Evolutionary conservation across 1,140 invertebrate species (phyloP), one percentile per base, ranked within the genome.

Genomic region (Cardiocondyla obscurior): DNA sequence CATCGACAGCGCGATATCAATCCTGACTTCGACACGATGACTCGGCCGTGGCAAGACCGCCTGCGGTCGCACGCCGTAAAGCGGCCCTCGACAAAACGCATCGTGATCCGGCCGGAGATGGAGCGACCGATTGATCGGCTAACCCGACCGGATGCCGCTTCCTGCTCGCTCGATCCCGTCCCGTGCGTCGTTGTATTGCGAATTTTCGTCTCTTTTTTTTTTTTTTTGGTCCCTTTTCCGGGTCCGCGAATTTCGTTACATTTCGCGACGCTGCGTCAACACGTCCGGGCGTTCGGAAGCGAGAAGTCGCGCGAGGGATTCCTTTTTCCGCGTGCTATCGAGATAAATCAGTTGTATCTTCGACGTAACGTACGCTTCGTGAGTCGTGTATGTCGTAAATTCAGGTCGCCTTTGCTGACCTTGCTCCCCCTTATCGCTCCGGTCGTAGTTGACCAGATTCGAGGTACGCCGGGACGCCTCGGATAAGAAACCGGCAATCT

Each of bases 61-160:
- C 77, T 65, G 79, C 74, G 36, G 22, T 65, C 42, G 42, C 42
- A 79, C 79, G 77, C 82, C 62, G 51, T 81, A 70, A 85, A 70
- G 55, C 64, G 58, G 84, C 65, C 82, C 84, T 65, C 57, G 46
- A 65, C 79, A 72, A 87, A 19, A 8, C 67, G 51, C 83, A 77
- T 86, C 81, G 84, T 83, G 84, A 87, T 87, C 16, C 64, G 33
- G 58, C 28, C 46, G 46, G 53, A 72, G 70, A 73, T 44, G 19
- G 51, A 55, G 22, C 64, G 62, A 33, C 42, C 42, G 28, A 42
- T 19, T 3, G 58, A 69, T 10, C 39, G n/a, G 19, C 33, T 58
- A 53, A 79, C n/a, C 65, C 55, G 76, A 92, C 92, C 92, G 92
- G 92, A 93, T 92, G 92, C 82, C 84, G 90, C 92, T 93, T 93